Base-by-base conservation (phyloP, 1,140 invertebrate species). In the Batillaria attramentaria region DNA sequence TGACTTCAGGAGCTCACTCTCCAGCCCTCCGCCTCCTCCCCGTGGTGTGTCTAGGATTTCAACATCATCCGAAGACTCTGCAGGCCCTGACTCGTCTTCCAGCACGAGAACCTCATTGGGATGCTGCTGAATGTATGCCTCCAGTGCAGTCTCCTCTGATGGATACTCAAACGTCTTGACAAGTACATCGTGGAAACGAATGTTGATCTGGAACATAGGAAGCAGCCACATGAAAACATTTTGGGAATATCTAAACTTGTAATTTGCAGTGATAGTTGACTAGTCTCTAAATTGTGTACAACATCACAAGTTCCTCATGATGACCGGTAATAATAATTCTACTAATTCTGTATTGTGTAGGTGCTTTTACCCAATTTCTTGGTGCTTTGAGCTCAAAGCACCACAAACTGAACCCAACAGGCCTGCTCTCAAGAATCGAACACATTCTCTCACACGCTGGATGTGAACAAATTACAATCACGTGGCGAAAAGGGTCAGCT, bases 161-260 rank as follows among this genome's bases (percentile, higher is more conserved):
- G 84, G 84, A 65, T 87, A 87, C 78, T 87, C 86, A 65, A 83
- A 83, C 35, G 77, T 82, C 31, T 82, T 78, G 0, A 46, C 80
- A 20, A 80, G 60, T n/a, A 57, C 20, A 31, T 84, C 84, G 72
- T 77, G 73, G 73, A 87, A 87, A 20, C 66, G 74, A 41, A 87
- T 84, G 65, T 83, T 84, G 33, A 76, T 77, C 86, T 86, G 81
- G 65, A 86, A 43, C 16, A 31, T 60, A 69, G 68, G 3, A 57
- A 77, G 42, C 42, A 54, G 8, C 16, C 70, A 72, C 69, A 31
- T n/a, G 16, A 16, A n/a, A 13, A 16, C 16, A n/a, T 54, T n/a
- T 54, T n/a, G n/a, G 16, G 16, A 54, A 13, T n/a, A 54, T 72
- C 35, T 42, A 42, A n/a, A 72, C 42, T 35, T 72, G 37, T 72